These are phyloP conservation scores for Mythimna albipuncta DNA, from an alignment of 2,888 invertebrate genomes.

Conservation along the genomic window DNA sequence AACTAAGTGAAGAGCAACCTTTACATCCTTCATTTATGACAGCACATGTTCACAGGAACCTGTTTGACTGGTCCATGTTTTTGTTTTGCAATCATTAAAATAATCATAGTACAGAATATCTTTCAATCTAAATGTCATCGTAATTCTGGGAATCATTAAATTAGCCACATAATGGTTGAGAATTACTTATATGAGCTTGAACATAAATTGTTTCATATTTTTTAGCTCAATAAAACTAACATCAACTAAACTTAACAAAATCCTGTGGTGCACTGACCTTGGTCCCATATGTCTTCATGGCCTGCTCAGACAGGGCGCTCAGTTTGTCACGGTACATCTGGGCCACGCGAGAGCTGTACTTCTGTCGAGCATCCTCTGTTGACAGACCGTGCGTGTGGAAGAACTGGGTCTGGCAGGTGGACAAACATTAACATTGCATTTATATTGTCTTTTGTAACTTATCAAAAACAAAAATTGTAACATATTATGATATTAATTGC, in stretches of 20 bases:
- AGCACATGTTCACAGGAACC: background rate
- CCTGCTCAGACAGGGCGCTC: slow-evolving; percentile 94
- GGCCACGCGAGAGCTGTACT: slow-evolving; percentile 99
- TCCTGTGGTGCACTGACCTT: slow-evolving; percentile 91
- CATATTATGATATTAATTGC: background rate
- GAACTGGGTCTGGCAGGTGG: slow-evolving; percentile 94
- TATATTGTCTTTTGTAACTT: background rate
- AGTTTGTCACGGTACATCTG: slow-evolving; percentile 98
- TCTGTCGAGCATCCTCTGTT: slow-evolving; percentile 98
- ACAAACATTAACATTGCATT: slow-evolving; percentile 11
- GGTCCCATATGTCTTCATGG: slow-evolving; percentile 96
- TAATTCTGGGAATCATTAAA: background rate
- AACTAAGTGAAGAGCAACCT: background rate
- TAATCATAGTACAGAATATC: background rate
- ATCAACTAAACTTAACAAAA: background rate
- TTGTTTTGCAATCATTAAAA: background rate
- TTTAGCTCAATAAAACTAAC: background rate
- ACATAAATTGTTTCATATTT: too few species aligned
- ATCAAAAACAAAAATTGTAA: slow-evolving; percentile 1
- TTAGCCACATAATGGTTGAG: background rate
- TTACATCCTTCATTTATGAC: background rate
- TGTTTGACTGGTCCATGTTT: background rate
- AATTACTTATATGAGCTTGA: background rate
- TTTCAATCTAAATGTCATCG: background rate
- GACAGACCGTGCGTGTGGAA: slow-evolving; percentile 98